A percentile compares a stretch with the other conserved stretches of the same genome.
Conservation (phyloP, 2,888 invertebrate species). For the Petrolisthes manimaculis region DNA sequence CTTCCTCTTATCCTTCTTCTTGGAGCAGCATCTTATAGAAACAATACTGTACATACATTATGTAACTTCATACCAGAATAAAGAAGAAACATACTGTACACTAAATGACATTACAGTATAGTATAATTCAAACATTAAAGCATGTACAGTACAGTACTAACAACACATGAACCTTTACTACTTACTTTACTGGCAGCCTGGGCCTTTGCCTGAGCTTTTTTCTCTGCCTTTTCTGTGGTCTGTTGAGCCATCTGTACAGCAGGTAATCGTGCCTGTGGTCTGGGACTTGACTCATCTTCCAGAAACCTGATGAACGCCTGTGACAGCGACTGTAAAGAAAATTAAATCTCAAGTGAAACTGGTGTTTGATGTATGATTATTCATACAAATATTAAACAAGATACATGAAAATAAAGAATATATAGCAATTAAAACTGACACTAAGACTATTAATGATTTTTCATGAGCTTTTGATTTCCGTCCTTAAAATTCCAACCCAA, state of each 20-base stretch:
- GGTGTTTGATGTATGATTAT: not conserved
- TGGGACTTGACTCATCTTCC: conserved; percentile 84
- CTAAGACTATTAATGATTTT: no score
- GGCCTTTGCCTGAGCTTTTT: conserved; percentile 59
- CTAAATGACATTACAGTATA: not conserved
- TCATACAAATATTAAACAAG: no score
- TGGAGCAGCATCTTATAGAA: no score
- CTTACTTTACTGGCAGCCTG: conserved; percentile 40
- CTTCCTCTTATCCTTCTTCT: no score
- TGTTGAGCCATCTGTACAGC: conserved; percentile 69
- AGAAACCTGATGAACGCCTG: conserved; percentile 84
- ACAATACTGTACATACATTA: not conserved
- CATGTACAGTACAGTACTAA: not conserved
- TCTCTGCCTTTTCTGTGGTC: conserved; percentile 54
- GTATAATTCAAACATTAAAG: not conserved
- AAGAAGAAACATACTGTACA: not conserved
- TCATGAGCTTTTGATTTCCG: no score
- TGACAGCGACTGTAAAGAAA: conserved; percentile 73
- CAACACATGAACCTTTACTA: not conserved
- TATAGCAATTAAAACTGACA: not conserved
- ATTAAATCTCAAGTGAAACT: not conserved
- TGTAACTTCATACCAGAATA: not conserved
- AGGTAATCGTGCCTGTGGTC: conserved; percentile 69
- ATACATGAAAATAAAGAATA: not conserved
- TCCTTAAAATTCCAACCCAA: no score